These are phyloP conservation scores for Cinclus mexicanus DNA, from an alignment of 2,113 vertebrate genomes.

Conservation along the genomic window DNA sequence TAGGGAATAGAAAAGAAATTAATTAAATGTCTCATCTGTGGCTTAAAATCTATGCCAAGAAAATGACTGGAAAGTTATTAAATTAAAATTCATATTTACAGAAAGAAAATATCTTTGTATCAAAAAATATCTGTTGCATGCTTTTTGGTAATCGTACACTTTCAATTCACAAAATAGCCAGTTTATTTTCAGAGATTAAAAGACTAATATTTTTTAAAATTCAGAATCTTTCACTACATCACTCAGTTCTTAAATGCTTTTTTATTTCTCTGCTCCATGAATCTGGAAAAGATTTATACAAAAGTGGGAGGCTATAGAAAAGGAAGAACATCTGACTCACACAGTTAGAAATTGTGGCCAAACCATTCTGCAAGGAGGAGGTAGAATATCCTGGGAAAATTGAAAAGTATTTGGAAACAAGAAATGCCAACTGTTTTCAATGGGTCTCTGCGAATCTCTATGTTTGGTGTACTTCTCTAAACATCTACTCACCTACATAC, in stretches of 20 bases:
- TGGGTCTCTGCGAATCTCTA: neutral
- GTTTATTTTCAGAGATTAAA: neutral
- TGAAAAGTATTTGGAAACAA: neutral
- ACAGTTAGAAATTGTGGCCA: neutral
- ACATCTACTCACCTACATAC: neutral
- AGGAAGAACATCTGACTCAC: slow-evolving; percentile 63
- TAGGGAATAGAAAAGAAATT: neutral
- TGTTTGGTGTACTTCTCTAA: neutral
- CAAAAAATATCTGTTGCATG: neutral
- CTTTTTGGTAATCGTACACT: neutral
- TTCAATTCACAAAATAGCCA: neutral
- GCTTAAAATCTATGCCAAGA: neutral
- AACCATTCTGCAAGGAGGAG: slow-evolving; percentile 35
- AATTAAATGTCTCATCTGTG: neutral
- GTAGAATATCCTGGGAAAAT: slow-evolving; percentile 34
- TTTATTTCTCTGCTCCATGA: neutral
- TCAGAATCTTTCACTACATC: neutral
- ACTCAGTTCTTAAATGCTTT: neutral
- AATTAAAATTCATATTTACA: neutral
- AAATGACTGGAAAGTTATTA: neutral
- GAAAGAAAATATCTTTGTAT: neutral
- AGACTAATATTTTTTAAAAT: neutral
- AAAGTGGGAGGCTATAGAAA: slow-evolving; percentile 55
- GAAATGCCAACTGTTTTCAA: neutral
- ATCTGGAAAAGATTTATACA: slow-evolving; percentile 39